Evolutionary conservation across 2,113 vertebrate species (phyloP).

Genomic region (Campylorhamphus procurvoides): DNA sequence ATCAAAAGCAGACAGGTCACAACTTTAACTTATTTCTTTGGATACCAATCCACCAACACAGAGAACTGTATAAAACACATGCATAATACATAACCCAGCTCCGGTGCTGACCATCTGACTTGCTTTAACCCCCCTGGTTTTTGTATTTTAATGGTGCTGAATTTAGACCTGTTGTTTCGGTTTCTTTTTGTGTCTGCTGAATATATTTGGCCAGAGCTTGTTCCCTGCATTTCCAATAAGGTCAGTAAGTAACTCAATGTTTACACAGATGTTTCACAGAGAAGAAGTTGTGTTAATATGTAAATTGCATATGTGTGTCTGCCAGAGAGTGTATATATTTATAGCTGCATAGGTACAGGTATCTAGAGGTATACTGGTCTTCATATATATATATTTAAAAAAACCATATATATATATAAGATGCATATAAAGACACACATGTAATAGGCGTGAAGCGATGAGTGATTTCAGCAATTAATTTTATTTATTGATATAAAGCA

Average conservation of each 20-base stretch:
- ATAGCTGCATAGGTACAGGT: not conserved
- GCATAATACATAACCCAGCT: slow-evolving; percentile 33
- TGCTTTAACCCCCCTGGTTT: slow-evolving; percentile 31
- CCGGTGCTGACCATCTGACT: slow-evolving; percentile 48
- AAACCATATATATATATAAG: not conserved
- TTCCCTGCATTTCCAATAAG: slow-evolving; percentile 32
- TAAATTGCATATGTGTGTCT: not conserved
- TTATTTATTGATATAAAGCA: too few species aligned
- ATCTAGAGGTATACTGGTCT: not conserved
- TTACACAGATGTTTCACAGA: slow-evolving; percentile 48
- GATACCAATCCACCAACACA: slow-evolving; percentile 1
- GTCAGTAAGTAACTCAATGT: slow-evolving; percentile 36
- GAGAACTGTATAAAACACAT: slow-evolving; percentile 6
- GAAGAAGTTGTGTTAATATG: not conserved
- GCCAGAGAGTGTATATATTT: not conserved
- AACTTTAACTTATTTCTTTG: slow-evolving; percentile 51
- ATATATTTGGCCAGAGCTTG: slow-evolving; percentile 5
- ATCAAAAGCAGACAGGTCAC: slow-evolving; percentile 62
- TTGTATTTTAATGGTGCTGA: slow-evolving; percentile 19
- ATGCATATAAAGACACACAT: not conserved
- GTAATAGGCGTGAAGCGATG: too few species aligned
- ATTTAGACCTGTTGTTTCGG: not conserved
- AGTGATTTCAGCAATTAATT: too few species aligned
- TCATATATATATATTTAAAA: not conserved
- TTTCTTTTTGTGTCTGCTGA: not conserved